A percentile compares a stretch with the other conserved stretches of the same genome.
Evolutionary conservation across 1,140 invertebrate genomes (phyloP).

Genomic region (Drosophila malerkotliana): DNA sequence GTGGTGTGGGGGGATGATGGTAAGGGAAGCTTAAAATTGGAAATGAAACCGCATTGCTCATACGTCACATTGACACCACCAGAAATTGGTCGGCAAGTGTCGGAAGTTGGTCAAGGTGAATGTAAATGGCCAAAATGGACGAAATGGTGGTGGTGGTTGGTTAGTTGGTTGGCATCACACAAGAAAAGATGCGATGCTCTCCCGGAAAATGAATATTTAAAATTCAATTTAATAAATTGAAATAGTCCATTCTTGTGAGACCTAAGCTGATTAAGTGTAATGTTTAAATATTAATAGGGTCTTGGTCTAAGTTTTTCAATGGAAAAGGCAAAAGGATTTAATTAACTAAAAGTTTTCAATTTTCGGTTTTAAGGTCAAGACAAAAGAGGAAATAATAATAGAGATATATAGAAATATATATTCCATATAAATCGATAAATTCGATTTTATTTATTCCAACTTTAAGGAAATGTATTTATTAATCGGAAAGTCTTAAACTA

Average conservation of each 20-base stretch:
- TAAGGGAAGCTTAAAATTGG: conserved; percentile 10
- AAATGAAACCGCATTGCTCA: conserved; percentile 23
- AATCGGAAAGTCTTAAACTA: too few species aligned
- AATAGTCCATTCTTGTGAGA: not conserved
- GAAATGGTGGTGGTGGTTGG: not conserved
- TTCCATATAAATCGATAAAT: too few species aligned
- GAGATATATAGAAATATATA: too few species aligned
- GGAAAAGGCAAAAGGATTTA: not conserved
- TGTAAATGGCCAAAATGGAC: not conserved
- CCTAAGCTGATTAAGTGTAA: conserved; percentile 14
- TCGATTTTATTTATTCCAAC: too few species aligned
- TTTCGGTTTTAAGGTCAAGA: too few species aligned
- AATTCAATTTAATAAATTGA: conserved; percentile 10
- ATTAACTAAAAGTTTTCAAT: not conserved
- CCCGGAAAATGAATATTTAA: not conserved
- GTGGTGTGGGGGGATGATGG: too few species aligned
- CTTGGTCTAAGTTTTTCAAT: not conserved
- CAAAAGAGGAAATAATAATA: too few species aligned
- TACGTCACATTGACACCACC: conserved; percentile 37
- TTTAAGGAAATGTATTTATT: too few species aligned
- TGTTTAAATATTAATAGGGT: not conserved
- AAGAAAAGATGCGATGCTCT: not conserved
- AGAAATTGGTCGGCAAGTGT: conserved; percentile 14
- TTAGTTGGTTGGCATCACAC: too few species aligned
- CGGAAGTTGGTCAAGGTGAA: conserved; percentile 18